These are phyloP conservation scores for Eubucco bourcierii DNA, from an alignment of 2,113 vertebrate genomes.

Conservation along the genomic window DNA sequence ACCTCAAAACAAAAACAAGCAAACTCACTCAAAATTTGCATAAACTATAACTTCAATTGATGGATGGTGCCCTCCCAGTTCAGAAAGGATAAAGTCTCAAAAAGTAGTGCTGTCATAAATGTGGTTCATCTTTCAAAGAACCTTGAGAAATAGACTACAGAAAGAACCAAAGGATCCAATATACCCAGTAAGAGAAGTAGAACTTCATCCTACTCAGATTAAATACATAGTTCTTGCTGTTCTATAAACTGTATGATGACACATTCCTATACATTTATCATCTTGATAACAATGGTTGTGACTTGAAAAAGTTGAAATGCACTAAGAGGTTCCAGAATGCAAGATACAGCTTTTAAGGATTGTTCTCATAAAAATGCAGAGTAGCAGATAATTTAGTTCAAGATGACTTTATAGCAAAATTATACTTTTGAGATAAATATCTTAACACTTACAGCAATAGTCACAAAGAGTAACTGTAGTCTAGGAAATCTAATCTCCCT, in stretches of 20 bases:
- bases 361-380: slow-evolving; percentile 22
- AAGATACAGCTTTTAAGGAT: background rate
- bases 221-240: background rate
- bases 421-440: slow-evolving; percentile 29
- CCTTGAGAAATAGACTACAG: background rate
- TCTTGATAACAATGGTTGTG: background rate
- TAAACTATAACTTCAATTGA: background rate
- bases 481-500: slow-evolving; percentile 39
- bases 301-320: background rate
- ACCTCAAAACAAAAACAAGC: background rate
- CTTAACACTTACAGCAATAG: slow-evolving; percentile 31
- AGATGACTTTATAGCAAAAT: slow-evolving; percentile 22
- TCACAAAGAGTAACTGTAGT: slow-evolving; percentile 15
- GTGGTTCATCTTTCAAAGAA: background rate
- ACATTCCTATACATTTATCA: background rate
- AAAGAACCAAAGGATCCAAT: background rate
- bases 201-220: background rate
- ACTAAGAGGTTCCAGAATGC: background rate
- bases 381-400: background rate
- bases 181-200: background rate
- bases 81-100: background rate
- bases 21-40: background rate
- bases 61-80: background rate
- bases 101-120: background rate
- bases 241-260: background rate